phyloP scores from a whole-genome alignment of 2,888 invertebrate genomes.

The Chaetogeoica ovagalla region DNA sequence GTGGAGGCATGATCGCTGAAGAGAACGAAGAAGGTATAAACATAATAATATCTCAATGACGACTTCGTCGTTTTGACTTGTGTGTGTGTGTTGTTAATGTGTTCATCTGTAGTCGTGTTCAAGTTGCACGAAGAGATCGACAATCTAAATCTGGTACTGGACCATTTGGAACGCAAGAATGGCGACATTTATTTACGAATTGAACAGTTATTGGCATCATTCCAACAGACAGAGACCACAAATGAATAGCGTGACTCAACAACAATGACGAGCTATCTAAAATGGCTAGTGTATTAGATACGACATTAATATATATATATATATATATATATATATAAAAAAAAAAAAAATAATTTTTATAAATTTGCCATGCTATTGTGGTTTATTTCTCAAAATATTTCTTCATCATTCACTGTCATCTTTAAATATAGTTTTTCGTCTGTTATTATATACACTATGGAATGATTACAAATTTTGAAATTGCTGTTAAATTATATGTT shows the following conservation, averaged over 20 bases:
- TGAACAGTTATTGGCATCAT: conserved; percentile 1
- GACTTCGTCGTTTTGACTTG: too few species aligned
- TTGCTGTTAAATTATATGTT: too few species aligned
- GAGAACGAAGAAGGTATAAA: conserved; percentile 11
- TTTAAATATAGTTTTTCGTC: too few species aligned
- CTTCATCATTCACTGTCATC: too few species aligned
- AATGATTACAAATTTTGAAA: too few species aligned
- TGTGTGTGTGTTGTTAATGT: background rate
- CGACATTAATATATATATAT: background rate
- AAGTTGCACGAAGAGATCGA: conserved; percentile 40
- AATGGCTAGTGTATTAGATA: background rate
- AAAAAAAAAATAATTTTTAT: background rate
- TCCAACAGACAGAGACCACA: conserved; percentile 10
- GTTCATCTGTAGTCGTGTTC: background rate
- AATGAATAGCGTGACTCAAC: background rate
- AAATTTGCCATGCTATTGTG: background rate
- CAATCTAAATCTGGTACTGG: conserved; percentile 38
- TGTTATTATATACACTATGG: too few species aligned
- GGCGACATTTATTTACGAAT: conserved; percentile 30
- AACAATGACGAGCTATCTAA: background rate
- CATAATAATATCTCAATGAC: background rate
- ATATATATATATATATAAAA: too few species aligned
- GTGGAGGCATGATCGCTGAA: background rate
- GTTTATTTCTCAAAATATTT: too few species aligned
- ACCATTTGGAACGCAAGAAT: conserved; percentile 46